Conservation (phyloP, 1,140 invertebrate genomes). For the Trichogramma pretiosum region DNA sequence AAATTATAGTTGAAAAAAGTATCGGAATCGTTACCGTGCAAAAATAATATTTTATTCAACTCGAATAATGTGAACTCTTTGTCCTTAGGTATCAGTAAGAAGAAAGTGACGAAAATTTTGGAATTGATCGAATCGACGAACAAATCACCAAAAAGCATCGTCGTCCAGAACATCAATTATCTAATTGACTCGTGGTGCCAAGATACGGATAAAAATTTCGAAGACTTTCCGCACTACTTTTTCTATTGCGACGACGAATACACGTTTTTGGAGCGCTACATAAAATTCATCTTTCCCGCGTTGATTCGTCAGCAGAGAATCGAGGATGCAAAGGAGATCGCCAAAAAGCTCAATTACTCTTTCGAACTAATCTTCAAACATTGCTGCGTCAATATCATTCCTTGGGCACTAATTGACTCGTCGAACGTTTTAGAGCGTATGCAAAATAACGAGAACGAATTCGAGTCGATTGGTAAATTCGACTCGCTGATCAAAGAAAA, state of each 20-base stretch:
- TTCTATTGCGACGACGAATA: slow-evolving; percentile 27
- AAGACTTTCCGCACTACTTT: slow-evolving; percentile 37
- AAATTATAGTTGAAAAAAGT: slow-evolving; percentile 32
- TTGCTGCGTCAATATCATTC: slow-evolving; percentile 32
- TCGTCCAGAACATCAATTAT: slow-evolving; percentile 39
- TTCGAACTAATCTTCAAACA: slow-evolving; percentile 34
- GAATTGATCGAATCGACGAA: slow-evolving; percentile 20
- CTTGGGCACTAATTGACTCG: slow-evolving; percentile 21
- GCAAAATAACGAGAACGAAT: slow-evolving; percentile 21
- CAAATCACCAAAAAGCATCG: slow-evolving; percentile 21
- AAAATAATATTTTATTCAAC: too few species aligned
- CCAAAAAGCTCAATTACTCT: slow-evolving; percentile 23
- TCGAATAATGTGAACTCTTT: too few species aligned
- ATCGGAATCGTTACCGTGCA: too few species aligned
- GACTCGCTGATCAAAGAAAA: slow-evolving; percentile 24
- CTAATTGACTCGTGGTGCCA: slow-evolving; percentile 27
- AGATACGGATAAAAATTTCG: slow-evolving; percentile 21
- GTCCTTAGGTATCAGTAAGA: too few species aligned
- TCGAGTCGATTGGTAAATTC: slow-evolving; percentile 19
- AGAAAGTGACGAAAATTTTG: slow-evolving; percentile 33
- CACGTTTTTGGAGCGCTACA: slow-evolving; percentile 39
- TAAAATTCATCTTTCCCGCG: slow-evolving; percentile 28
- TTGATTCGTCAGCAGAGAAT: slow-evolving; percentile 15
- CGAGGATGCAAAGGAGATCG: slow-evolving; percentile 24
- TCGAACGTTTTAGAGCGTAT: slow-evolving; percentile 11